These are phyloP conservation scores for Stomatorhinus ivindoensis DNA, from an alignment of 2,113 vertebrate genomes.

Conservation along the genomic window DNA sequence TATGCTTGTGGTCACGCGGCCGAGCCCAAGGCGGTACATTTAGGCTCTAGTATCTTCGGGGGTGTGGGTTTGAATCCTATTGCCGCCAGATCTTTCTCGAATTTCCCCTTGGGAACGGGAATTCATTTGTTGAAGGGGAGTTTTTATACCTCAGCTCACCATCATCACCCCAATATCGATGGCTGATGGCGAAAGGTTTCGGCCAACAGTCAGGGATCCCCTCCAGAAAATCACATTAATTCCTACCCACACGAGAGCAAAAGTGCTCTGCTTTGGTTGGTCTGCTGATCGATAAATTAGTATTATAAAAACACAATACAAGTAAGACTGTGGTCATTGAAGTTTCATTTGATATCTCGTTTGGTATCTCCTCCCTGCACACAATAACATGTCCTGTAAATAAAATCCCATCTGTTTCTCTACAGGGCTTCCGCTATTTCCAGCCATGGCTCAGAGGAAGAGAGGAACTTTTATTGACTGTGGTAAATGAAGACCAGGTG, in stretches of 20 bases:
- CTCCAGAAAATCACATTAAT: not conserved
- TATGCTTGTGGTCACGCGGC: not conserved
- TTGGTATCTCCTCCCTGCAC: not conserved
- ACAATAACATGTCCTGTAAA: not conserved
- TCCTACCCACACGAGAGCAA: not conserved
- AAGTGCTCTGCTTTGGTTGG: not conserved
- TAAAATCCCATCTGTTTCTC: not conserved
- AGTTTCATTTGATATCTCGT: not conserved
- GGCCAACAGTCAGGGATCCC: not conserved
- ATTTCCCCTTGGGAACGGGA: not conserved
- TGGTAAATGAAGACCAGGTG: constrained; percentile 67
- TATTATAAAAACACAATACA: not conserved
- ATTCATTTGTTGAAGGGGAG: not conserved
- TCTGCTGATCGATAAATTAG: not conserved
- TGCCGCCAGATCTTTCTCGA: not conserved
- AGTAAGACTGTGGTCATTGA: not conserved
- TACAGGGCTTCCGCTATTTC: constrained; percentile 68
- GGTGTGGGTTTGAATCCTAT: not conserved
- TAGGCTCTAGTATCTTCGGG: not conserved
- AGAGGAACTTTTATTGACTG: constrained; percentile 66
- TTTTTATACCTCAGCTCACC: not conserved
- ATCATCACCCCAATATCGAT: not conserved
- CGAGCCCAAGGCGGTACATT: not conserved
- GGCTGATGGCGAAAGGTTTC: not conserved
- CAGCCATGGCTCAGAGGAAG: constrained; percentile 69